phyloP scores from a whole-genome alignment of 2,888 invertebrate genomes.

The Eurytoma adleriae region DNA sequence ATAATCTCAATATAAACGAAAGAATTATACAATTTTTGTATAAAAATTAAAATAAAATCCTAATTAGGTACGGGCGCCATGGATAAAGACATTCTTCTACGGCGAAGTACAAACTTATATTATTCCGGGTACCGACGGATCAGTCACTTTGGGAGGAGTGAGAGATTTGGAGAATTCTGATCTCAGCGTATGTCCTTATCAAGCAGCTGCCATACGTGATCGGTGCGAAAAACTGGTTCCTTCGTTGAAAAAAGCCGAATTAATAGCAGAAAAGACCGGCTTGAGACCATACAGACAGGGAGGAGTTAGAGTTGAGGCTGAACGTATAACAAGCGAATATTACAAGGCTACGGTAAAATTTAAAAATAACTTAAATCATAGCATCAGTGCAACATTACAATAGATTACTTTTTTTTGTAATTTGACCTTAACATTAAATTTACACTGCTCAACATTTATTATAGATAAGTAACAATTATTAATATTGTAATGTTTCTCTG shows the following conservation, averaged over 20 bases:
- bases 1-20: not conserved
- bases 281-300: constrained; percentile 88
- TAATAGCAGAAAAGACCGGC: constrained; percentile 77
- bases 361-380: constrained; percentile 20
- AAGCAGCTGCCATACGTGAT: constrained; percentile 86
- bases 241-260: constrained; percentile 76
- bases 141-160: constrained; percentile 90
- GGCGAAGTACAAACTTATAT: constrained; percentile 92
- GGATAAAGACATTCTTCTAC: constrained; percentile 93
- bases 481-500: too few species aligned
- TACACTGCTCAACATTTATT: not conserved
- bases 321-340: constrained; percentile 70
- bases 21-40: too few species aligned
- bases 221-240: constrained; percentile 88
- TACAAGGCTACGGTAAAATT: constrained; percentile 62
- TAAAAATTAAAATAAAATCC: constrained; percentile 5
- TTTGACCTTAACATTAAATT: not conserved
- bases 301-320: constrained; percentile 85
- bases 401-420: not conserved
- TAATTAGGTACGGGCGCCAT: constrained; percentile 86
- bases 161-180: constrained; percentile 89
- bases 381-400: not conserved
- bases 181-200: constrained; percentile 82
- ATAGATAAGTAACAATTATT: not conserved
- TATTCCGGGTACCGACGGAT: constrained; percentile 85